Percentiles rank a stretch among this genome's conserved stretches.
Evolutionary conservation across 35 echinoderm and acorn worm species (phyloP).

Genomic region (Hemicentrotus pulcherrimus): DNA sequence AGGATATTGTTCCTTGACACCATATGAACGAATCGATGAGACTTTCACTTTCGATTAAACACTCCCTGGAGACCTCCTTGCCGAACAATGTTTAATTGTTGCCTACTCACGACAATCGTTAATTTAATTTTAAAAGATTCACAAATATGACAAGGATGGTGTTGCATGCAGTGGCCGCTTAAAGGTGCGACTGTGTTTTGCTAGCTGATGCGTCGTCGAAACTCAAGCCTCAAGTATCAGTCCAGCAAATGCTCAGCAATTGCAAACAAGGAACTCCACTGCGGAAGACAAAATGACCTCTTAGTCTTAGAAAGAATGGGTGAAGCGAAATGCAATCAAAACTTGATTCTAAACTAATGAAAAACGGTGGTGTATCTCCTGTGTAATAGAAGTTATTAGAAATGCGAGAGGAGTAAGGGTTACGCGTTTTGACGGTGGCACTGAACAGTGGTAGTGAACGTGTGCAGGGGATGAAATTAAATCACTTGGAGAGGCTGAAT

Average conservation of each 20-base stretch:
- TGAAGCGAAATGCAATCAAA: neutral
- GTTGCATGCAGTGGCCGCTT: neutral
- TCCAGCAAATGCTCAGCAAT: neutral
- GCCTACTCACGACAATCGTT: neutral
- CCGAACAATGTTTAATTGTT: neutral
- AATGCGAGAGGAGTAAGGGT: neutral
- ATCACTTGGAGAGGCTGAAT: neutral
- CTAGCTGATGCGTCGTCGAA: neutral
- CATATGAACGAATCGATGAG: neutral
- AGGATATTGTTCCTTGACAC: neutral
- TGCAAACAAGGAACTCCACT: neutral
- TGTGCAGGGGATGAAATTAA: neutral
- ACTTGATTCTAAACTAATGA: neutral
- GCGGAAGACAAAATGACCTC: neutral
- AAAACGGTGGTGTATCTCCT: neutral
- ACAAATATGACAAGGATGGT: neutral
- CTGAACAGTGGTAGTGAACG: neutral
- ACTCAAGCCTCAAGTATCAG: neutral
- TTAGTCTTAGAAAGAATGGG: neutral
- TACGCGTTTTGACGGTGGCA: neutral
- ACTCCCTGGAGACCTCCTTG: neutral
- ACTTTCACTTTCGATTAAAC: neutral
- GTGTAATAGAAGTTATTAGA: neutral
- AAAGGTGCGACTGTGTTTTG: neutral
- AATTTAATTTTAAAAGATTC: neutral